These are phyloP conservation scores for Danionella dracula DNA, from an alignment of 2,797 vertebrate species.

Conservation along the genomic window DNA sequence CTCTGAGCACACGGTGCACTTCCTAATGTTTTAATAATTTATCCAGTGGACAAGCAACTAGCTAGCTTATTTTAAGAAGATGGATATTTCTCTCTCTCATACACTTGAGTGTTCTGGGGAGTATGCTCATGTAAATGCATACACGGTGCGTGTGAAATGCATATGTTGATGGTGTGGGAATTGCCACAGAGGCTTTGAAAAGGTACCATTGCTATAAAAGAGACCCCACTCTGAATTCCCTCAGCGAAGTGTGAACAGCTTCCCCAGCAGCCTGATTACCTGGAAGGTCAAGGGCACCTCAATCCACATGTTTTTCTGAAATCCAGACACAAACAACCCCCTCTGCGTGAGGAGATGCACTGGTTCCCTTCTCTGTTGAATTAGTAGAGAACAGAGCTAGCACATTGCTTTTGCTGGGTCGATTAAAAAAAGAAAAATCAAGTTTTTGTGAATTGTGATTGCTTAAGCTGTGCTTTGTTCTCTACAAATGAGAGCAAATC, in stretches of 20 bases:
- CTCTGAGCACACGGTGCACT: slow-evolving; percentile 27
- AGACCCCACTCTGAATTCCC: background rate
- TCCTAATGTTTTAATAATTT: slow-evolving; percentile 39
- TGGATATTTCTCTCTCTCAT: background rate
- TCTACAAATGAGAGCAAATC: too few relatives aligned
- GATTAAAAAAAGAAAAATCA: too few relatives aligned
- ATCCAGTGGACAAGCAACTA: slow-evolving; percentile 3
- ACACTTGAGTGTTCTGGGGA: background rate
- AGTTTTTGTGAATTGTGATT: too few relatives aligned
- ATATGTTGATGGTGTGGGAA: background rate
- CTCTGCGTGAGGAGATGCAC: background rate
- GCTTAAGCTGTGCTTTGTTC: too few relatives aligned
- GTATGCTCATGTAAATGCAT: background rate
- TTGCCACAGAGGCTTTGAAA: background rate
- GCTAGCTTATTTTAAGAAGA: background rate
- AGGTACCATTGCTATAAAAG: background rate
- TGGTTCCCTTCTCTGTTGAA: background rate
- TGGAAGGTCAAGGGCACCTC: slow-evolving; percentile 14
- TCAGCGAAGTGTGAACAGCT: background rate
- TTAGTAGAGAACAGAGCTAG: background rate
- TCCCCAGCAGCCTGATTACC: slow-evolving; percentile 4
- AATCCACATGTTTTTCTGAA: slow-evolving; percentile 12
- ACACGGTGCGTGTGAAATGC: background rate
- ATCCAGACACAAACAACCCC: slow-evolving; percentile 7
- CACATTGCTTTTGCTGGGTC: background rate